Base-by-base conservation (phyloP, 2,888 invertebrate species). In the Drosophila kanekoi region DNA sequence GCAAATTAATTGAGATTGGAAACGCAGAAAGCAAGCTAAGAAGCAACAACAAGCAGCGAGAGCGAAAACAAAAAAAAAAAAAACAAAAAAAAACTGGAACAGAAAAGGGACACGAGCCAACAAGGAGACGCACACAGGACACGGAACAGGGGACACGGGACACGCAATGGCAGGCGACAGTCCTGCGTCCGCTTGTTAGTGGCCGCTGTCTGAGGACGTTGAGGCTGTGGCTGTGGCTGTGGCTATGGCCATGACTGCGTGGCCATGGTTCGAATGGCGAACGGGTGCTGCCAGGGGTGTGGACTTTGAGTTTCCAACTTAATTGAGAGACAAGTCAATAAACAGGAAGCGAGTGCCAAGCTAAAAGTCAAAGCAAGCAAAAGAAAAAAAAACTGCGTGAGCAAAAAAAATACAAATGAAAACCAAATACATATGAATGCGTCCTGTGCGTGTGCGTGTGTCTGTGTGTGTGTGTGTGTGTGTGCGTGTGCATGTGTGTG, bases 1-100 rank as follows among this genome's bases (percentile, higher is more conserved):
- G 79, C 89, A 87, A 88, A 89, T 89, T 88, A 89, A 88, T 88
- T 88, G 90, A 88, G 90, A 89, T 89, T 89, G 89, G 82, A 89
- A 80, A 88, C 77, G 73, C 78, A 79, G 76, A 76, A 86, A 72
- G 85, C 81, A 76, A 77, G 63, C 76, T 65, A 70, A 56, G 64
- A 23, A 62, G 48, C 53, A 65, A 47, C 51, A 63, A 45, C 37
- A 62, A 44, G 38, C 53, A 56, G 6, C 44, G 37, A 20, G n/a
- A 32, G 2, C 11, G 14, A 14, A 11, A 14, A n/a, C 11, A n/a
- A 37, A 38, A 61, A 45, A 18, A 35, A 41, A 44, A 47, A 18
- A 35, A 41, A 44, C n/a, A n/a, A n/a, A 59, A n/a, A 18, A 35
- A 41, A 44, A 47, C n/a, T 4, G 28, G 28, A 28, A 28, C 28